Base-by-base conservation (phyloP, 2,113 vertebrate genomes). In the Serilophus lunatus region DNA sequence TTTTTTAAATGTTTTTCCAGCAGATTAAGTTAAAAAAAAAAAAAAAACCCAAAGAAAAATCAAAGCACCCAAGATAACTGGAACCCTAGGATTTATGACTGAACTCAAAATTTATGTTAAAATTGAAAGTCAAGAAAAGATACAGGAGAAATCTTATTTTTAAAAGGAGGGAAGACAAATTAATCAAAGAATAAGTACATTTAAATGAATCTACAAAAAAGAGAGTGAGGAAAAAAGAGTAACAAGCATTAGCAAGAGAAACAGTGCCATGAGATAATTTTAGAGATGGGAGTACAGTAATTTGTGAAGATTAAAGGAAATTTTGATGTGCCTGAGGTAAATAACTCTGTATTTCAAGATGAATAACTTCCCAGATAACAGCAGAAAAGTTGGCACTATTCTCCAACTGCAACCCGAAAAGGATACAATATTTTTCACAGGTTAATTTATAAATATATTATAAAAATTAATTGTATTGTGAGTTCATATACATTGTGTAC, bases 241-340 rank as follows among this genome's bases (percentile, higher is more conserved):
- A 83, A 18, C 22, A 68, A 80, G 42, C 59, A 47, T 38, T 74
- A 69, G 35, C 3, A 78, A 57, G 36, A 88, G 18, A 13, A 82
- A 45, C 13, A 59, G 78, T 11, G 4, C 36, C 15, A 54, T 23
- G 8, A 53, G 42, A 63, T 57, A 47, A 47, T 87, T 93, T 51
- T 69, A 72, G 86, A 89, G 65, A 36, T 53, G 56, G 42, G 42
- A 94, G 71, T 23, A 51, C 25, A 71, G 44, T 31, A 61, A 13
- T 69, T 81, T 65, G 51, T 76, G 45, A 60, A 95, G 85, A 90
- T 86, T 79, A 94, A 93, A 94, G 71, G 45, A 64, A 68, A 66
- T 70, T 51, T 79, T 80, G 56, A 83, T 82, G 57, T 44, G n/a
- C 12, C 72, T 28, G 53, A 79, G 25, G 31, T 88, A 81, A 90